Conservation (phyloP, 2,113 vertebrate genomes). For the Amblyornis subalaris region DNA sequence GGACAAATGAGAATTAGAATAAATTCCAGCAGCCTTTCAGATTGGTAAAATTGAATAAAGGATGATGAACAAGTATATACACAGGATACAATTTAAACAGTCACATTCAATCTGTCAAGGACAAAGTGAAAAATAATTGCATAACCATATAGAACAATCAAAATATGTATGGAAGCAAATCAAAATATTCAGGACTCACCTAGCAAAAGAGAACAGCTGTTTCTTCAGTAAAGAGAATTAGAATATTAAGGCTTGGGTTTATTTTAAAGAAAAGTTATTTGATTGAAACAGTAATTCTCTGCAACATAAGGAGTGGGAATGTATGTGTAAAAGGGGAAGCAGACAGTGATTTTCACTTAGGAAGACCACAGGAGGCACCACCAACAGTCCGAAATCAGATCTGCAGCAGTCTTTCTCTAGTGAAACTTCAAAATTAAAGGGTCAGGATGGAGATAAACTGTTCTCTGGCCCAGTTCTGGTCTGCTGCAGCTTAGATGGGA, state of each 20-base stretch:
- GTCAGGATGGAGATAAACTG: background rate
- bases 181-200: background rate
- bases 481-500: background rate
- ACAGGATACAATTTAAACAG: background rate
- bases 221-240: background rate
- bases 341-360: background rate
- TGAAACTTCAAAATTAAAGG: background rate
- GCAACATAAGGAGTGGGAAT: background rate
- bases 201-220: background rate
- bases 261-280: background rate
- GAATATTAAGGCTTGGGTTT: background rate
- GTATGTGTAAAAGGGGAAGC: background rate
- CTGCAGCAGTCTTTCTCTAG: background rate
- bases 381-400: background rate
- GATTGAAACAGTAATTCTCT: background rate
- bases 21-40: background rate
- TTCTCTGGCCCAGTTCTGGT: background rate
- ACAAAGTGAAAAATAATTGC: background rate
- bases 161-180: background rate
- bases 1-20: background rate
- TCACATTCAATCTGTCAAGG: background rate
- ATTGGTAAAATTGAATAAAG: background rate
- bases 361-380: background rate
- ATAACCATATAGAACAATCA: background rate
- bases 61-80: background rate